phyloP scores from a whole-genome alignment of 2,113 vertebrate genomes.

The Solea senegalensis region DNA sequence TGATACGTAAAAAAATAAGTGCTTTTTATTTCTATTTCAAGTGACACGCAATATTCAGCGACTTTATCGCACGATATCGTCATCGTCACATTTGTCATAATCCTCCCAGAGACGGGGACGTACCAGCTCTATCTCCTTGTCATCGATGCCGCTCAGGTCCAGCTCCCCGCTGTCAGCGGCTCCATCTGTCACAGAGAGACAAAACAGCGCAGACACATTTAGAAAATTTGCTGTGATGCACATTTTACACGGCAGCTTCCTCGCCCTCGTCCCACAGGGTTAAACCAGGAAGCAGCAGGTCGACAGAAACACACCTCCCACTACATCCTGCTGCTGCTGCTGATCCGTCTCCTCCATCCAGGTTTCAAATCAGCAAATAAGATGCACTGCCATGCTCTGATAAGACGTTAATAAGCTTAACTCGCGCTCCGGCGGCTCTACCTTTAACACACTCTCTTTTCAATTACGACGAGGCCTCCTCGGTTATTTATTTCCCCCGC shows the following conservation, averaged over 20 bases:
- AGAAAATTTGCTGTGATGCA: slow-evolving; percentile 26
- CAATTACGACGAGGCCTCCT: slow-evolving; percentile 54
- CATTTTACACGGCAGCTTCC: slow-evolving; percentile 17
- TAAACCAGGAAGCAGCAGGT: slow-evolving; percentile 32
- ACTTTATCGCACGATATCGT: no score
- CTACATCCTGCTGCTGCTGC: slow-evolving; percentile 7
- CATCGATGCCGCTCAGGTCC: slow-evolving; percentile 95
- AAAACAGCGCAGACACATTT: slow-evolving; percentile 39
- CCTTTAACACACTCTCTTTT: slow-evolving; percentile 47
- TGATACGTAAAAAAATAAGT: no score
- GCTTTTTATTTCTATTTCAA: no score
- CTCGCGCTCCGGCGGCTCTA: slow-evolving; percentile 40
- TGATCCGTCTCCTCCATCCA: slow-evolving; percentile 11
- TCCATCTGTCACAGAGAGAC: slow-evolving; percentile 77
- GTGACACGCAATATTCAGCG: no score
- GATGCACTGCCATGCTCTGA: slow-evolving; percentile 36
- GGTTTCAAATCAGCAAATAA: slow-evolving; percentile 42
- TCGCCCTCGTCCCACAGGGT: slow-evolving; percentile 6
- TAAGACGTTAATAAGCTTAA: slow-evolving; percentile 68
- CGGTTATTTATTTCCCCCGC: slow-evolving; percentile 24
- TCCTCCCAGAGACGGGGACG: background rate
- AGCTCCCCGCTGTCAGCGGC: slow-evolving; percentile 87
- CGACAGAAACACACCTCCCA: background rate
- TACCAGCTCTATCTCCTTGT: slow-evolving; percentile 94
- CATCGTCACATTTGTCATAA: no score